Conservation (phyloP, 1,140 invertebrate species). For the Nephotettix cincticeps region DNA sequence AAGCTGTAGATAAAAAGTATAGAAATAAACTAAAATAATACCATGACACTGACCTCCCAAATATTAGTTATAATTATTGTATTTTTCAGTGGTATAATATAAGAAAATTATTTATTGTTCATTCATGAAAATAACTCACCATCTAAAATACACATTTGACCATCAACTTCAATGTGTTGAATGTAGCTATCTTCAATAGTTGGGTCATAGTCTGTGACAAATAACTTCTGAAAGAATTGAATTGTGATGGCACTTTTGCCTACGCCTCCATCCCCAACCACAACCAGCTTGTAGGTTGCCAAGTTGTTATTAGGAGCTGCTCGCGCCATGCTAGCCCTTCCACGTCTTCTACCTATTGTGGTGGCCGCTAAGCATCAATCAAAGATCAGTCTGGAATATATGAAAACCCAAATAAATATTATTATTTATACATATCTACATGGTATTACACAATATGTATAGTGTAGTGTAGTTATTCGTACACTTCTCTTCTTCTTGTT, state of each 20-base stretch:
- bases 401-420: too few relatives aligned
- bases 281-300: constrained; percentile 83
- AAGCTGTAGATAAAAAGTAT: too few relatives aligned
- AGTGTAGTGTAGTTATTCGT: too few relatives aligned
- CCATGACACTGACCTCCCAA: too few relatives aligned
- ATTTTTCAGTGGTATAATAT: too few relatives aligned
- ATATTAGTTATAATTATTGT: too few relatives aligned
- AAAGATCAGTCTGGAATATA: neutral
- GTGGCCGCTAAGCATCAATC: neutral
- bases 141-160: constrained; percentile 87
- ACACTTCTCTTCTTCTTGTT: too few relatives aligned
- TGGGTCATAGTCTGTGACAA: constrained; percentile 88
- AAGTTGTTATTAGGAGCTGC: constrained; percentile 75
- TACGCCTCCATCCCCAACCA: constrained; percentile 87
- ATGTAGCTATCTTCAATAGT: constrained; percentile 91
- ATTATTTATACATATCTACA: too few relatives aligned
- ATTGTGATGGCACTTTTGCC: constrained; percentile 92
- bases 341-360: constrained; percentile 31
- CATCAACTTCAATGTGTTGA: constrained; percentile 90
- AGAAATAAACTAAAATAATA: too few relatives aligned
- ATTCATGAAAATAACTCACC: too few relatives aligned
- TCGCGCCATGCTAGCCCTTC: constrained; percentile 23
- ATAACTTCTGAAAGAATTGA: constrained; percentile 84
- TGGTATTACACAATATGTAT: too few relatives aligned
- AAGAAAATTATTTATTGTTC: too few relatives aligned